Percentiles rank a stretch among this genome's conserved stretches.
Evolutionary conservation across 2,797 vertebrate genomes (phyloP).

Genomic region (Oceanodroma leucorhoa): DNA sequence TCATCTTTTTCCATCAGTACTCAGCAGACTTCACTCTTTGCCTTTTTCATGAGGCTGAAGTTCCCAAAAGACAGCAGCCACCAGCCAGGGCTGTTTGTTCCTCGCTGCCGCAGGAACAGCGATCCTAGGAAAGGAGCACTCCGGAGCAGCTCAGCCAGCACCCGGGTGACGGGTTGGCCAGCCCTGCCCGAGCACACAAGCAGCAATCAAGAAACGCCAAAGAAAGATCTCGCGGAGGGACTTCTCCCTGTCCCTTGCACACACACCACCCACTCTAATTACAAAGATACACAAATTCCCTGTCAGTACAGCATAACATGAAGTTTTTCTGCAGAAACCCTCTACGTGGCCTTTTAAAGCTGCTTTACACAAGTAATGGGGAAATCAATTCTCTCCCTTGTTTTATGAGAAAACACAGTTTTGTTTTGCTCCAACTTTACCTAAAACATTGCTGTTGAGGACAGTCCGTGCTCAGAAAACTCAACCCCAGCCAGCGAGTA

Average conservation of each 20-base stretch:
- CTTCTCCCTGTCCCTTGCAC: background rate
- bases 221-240: accelerated
- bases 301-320: accelerated
- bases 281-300: background rate
- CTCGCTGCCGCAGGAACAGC: background rate
- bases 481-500: background rate
- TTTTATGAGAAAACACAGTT: background rate
- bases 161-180: accelerated
- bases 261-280: background rate
- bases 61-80: background rate
- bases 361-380: background rate
- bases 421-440: background rate
- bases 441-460: background rate
- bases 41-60: background rate
- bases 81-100: background rate
- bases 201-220: background rate
- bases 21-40: background rate
- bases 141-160: background rate
- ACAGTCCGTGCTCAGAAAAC: background rate
- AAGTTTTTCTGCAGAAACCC: background rate
- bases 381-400: background rate
- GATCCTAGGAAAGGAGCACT: background rate
- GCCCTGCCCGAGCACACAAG: background rate
- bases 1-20: background rate
- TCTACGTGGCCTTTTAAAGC: background rate